Base-by-base conservation (phyloP, 2,113 vertebrate species). In the Mastomys natalensis region DNA sequence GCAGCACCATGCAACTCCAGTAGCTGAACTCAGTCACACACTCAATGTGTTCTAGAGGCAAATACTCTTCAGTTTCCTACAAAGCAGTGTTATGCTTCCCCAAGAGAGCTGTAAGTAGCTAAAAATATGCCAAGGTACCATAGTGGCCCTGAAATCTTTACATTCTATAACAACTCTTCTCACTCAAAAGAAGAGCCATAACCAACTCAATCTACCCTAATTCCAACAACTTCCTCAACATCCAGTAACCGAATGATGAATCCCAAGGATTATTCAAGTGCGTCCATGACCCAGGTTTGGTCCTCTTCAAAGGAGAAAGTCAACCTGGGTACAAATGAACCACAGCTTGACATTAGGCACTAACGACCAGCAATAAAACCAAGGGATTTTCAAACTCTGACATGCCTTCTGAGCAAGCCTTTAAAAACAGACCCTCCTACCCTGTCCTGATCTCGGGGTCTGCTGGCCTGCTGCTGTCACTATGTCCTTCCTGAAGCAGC, bases 1-100 rank as follows among this genome's bases (percentile, higher is more conserved):
- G 5, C 4, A 26, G 60, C 60, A 62, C 60, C 29, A 66, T 31
- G 4, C 7, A 87, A 94, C 95, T 94, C 90, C 53, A 60, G 64
- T 88, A 87, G 95, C 90, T 95, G 90, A 97, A 96, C 94, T 94
- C 92, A 45, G 51, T 45, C 74, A 92, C 87, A 88, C 94, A 92
- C 94, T 91, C 93, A 74, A 2, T 40, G 58, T 68, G 85, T 81
- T 96, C 91, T 91, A 87, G 85, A 97, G 89, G 81, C 86, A 97
- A 96, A 97, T 58, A 96, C 94, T 92, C 62, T 91, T n/a, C 82
- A 86, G 58, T 72, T 97, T 97, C 91, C 91, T 74, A 94, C 43
- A n/a, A 94, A 92, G 94, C 91, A 85, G 51, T 21, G 0, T 90
- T 95, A 89, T 64, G 58, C 93, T 93, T 97, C 93, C 98, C 89